A percentile compares a stretch with the other conserved stretches of the same genome.
Conservation (phyloP, 2,888 invertebrate genomes). For the Ennomos erosarius region DNA sequence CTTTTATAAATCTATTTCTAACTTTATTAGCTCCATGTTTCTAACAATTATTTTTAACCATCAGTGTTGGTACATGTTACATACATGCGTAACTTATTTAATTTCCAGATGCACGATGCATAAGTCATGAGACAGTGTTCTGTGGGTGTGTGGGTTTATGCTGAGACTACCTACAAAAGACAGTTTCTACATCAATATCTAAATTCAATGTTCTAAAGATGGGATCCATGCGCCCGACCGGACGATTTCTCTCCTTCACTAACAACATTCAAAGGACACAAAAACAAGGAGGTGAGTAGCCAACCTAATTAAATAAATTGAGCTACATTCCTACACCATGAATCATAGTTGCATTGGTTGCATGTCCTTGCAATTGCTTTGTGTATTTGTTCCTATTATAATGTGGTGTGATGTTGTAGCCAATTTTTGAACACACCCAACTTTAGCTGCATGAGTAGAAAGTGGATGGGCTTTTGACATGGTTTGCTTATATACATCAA, state of each 20-base stretch:
- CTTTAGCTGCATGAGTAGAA: too few relatives aligned
- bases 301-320: conserved; percentile 27
- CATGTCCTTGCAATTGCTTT: conserved; percentile 5
- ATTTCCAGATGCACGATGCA: conserved; percentile 62
- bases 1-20: conserved; percentile 72
- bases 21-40: too few relatives aligned
- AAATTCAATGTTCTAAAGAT: conserved; percentile 56
- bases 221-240: conserved; percentile 87
- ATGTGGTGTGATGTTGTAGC: not conserved
- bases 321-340: conserved; percentile 55
- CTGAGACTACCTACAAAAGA: conserved; percentile 45
- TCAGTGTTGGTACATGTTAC: conserved; percentile 48
- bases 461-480: too few relatives aligned
- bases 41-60: conserved; percentile 60
- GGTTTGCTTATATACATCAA: too few relatives aligned
- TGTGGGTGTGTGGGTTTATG: conserved; percentile 26
- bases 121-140: conserved; percentile 46
- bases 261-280: conserved; percentile 85
- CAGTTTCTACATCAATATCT: conserved; percentile 55
- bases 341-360: conserved; percentile 50
- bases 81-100: conserved; percentile 56
- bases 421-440: not conserved
- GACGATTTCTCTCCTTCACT: conserved; percentile 85
- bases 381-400: not conserved
- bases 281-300: conserved; percentile 80